Base-by-base conservation (phyloP, 2,888 invertebrate genomes). In the Tetragonisca angustula region DNA sequence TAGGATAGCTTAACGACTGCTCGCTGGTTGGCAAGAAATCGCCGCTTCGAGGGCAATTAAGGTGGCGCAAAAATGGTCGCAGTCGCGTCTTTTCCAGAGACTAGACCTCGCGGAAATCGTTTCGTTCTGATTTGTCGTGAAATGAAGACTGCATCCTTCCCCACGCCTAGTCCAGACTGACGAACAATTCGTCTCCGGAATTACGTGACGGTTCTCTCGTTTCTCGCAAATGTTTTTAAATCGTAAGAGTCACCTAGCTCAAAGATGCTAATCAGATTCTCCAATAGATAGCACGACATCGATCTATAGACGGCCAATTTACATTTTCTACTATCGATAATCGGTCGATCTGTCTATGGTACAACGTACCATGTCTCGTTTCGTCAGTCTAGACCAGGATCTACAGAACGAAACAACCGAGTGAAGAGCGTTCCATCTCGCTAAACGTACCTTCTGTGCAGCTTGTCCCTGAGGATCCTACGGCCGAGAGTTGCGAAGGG, bases 401-500 rank as follows among this genome's bases (percentile, higher is more conserved):
- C 2, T 24, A 27, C 2, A 9, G 17, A 64, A 52, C 36, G 9
- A 2, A 1, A 43, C 15, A 43, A 43, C 6, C 43, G 6, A 19
- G 11, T 13, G 32, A 19, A 65, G 43, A 62, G 15, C 2, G 17
- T 52, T 27, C 6, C n/a, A 21, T 27, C 43, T 43, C 15, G 27
- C n/a, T n/a, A 21, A 52, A 89, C 90, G 67, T 95, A 95, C 95
- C 95, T 95, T 95, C 95, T 95, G 85, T 95, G 93, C 88, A 95
- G 95, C 91, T 95, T 95, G 93, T 95, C 95, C 90, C 95, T 94
- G 88, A 95, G 92, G 88, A 95, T 95, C 84, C 95, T 94, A 81
- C 95, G 94, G 90, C 95, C 95, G 84, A 96, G 92, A 17, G 95
- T 95, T 80, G 95, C 95, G 90, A 96, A 95, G 72, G 95, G 95